phyloP scores from a whole-genome alignment of 2,113 vertebrate genomes.

The Grammomys dolichurus region DNA sequence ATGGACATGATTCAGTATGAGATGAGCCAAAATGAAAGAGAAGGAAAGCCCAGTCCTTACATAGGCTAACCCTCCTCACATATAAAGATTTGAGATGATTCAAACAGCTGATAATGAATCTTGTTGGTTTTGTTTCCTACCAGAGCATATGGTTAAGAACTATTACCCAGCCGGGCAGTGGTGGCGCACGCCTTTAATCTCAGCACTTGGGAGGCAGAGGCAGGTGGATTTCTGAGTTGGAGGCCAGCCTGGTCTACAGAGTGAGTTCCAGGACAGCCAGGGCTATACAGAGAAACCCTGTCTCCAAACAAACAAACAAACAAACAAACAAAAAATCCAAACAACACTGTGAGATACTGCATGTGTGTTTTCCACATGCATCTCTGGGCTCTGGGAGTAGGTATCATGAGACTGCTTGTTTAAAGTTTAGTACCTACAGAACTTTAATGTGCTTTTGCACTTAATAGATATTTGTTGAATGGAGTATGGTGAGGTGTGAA shows the following conservation, averaged over 20 bases:
- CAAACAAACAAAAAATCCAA: not conserved
- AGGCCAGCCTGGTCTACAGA: no score
- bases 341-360: not conserved
- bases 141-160: slow-evolving; percentile 7
- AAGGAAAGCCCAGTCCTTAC: not conserved
- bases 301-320: no score
- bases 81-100: slow-evolving; percentile 42
- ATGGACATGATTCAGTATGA: slow-evolving; percentile 1
- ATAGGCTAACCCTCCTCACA: slow-evolving; percentile 40
- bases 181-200: no score
- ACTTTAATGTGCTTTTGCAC: slow-evolving; percentile 39
- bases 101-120: slow-evolving; percentile 35
- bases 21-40: slow-evolving; percentile 45
- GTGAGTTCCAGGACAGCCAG: no score
- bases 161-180: not conserved
- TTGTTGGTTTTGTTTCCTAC: not conserved
- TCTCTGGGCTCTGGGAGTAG: slow-evolving; percentile 8
- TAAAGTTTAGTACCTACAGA: slow-evolving; percentile 31
- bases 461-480: slow-evolving; percentile 40
- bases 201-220: no score
- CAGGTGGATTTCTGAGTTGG: no score
- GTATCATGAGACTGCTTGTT: not conserved
- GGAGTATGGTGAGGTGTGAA: slow-evolving; percentile 37
- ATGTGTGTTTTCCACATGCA: not conserved
- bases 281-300: no score